Percentiles rank a stretch among this genome's conserved stretches.
Evolutionary conservation across 2,113 vertebrate genomes (phyloP).

Genomic region (Tupaia chinensis): DNA sequence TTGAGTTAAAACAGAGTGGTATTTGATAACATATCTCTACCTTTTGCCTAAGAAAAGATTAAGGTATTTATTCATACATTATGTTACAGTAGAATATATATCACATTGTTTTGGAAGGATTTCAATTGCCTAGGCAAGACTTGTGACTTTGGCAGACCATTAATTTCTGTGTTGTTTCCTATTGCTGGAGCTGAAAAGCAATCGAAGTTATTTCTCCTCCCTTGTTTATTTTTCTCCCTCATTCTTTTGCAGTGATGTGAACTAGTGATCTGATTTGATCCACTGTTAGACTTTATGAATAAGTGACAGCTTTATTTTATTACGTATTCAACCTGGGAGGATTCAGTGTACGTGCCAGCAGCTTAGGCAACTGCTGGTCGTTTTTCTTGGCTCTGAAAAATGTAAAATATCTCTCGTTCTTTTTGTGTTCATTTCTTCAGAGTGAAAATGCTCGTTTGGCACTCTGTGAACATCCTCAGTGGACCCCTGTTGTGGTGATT

Average conservation of each 20-base stretch:
- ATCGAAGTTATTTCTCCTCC: neutral
- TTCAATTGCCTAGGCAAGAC: neutral
- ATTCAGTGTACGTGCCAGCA: neutral
- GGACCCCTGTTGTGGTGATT: conserved; percentile 97
- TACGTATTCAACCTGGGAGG: neutral
- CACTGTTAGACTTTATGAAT: neutral
- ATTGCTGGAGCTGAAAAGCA: neutral
- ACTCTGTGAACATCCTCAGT: conserved; percentile 97
- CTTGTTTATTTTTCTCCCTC: neutral
- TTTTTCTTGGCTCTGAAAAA: conserved; percentile 32
- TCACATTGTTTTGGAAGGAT: conserved; percentile 1
- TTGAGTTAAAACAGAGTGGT: conserved; percentile 47
- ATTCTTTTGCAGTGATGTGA: neutral
- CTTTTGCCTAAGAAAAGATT: neutral
- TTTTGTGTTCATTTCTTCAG: conserved; percentile 81
- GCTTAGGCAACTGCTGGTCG: neutral
- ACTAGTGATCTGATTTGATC: neutral
- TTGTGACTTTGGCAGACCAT: neutral
- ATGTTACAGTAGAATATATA: neutral
- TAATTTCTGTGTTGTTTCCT: conserved; percentile 12
- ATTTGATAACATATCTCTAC: neutral
- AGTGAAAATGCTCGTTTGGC: conserved; percentile 98
- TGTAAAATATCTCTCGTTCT: neutral
- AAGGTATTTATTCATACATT: neutral
- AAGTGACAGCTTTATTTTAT: neutral